Percentiles rank a stretch among this genome's conserved stretches.
phyloP scores from a whole-genome alignment of 1,140 invertebrate genomes.

The Tetramorium parvispinum region DNA sequence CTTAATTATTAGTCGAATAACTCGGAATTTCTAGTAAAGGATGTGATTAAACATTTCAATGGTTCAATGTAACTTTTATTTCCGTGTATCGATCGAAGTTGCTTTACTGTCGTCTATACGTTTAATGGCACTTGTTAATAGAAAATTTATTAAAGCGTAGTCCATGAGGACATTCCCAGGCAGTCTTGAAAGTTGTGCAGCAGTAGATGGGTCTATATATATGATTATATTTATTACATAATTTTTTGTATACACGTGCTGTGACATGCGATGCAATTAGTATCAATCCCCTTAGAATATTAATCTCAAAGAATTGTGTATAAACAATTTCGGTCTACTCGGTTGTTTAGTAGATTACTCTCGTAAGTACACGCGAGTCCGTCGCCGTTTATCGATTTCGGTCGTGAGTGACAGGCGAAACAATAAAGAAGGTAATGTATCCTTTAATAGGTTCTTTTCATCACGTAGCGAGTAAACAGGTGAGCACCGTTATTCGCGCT shows the following conservation, averaged over 20 bases:
- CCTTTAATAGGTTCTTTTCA: neutral
- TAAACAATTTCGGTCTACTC: neutral
- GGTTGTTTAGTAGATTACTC: neutral
- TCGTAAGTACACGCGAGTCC: neutral
- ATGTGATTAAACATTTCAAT: slow-evolving; percentile 15
- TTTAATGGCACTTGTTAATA: slow-evolving; percentile 32
- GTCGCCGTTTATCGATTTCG: neutral
- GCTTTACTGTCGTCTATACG: slow-evolving; percentile 23
- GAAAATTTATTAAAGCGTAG: slow-evolving; percentile 35
- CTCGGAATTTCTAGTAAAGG: neutral
- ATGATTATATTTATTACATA: slow-evolving; percentile 26
- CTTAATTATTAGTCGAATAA: slow-evolving; percentile 24
- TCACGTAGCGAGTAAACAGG: neutral
- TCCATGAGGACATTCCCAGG: slow-evolving; percentile 30
- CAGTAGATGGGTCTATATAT: neutral
- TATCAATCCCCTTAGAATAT: neutral
- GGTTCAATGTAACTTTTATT: slow-evolving; percentile 3
- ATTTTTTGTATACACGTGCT: neutral
- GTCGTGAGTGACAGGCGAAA: neutral
- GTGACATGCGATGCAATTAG: neutral
- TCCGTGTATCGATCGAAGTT: slow-evolving; percentile 1
- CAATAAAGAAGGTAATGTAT: neutral
- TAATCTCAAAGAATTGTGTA: neutral
- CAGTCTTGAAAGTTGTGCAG: slow-evolving; percentile 12
- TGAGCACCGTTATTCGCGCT: slow-evolving; percentile 11